Conservation (phyloP, 64 coral and sea anemone genomes). For the Actinia tenebrosa region DNA sequence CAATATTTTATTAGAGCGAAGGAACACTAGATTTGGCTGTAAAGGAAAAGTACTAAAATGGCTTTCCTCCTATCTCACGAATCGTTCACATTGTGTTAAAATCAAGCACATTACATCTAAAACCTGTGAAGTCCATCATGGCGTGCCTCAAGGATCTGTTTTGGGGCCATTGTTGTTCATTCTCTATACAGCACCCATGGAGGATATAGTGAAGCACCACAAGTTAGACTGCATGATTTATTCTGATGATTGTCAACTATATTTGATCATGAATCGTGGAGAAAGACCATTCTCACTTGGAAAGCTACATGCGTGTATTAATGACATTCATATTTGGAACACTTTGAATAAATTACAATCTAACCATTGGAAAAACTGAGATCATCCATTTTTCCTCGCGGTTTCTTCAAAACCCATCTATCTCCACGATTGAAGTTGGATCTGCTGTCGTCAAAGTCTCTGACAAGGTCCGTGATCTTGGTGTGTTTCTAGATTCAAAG, state of each 20-base stretch:
- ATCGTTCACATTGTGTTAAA: too few species aligned
- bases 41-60: too few species aligned
- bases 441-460: too few species aligned
- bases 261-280: not conserved
- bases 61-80: too few species aligned
- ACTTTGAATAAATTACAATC: not conserved
- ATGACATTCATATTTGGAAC: not conserved
- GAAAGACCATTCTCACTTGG: not conserved
- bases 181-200: conserved; percentile 21
- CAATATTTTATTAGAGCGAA: not conserved
- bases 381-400: not conserved
- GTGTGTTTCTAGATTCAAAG: too few species aligned
- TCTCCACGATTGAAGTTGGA: not conserved
- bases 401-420: not conserved
- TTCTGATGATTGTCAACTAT: conserved; percentile 25
- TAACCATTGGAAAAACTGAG: conserved; percentile 8
- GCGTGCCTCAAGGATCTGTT: not conserved
- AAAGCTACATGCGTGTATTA: not conserved
- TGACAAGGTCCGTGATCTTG: too few species aligned
- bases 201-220: conserved; percentile 6
- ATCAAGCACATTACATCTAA: too few species aligned
- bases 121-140: too few species aligned
- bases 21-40: too few species aligned
- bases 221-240: not conserved
- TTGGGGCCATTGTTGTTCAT: conserved; percentile 4